phyloP scores from a whole-genome alignment of 2,797 vertebrate genomes.

The Falco concolor region DNA sequence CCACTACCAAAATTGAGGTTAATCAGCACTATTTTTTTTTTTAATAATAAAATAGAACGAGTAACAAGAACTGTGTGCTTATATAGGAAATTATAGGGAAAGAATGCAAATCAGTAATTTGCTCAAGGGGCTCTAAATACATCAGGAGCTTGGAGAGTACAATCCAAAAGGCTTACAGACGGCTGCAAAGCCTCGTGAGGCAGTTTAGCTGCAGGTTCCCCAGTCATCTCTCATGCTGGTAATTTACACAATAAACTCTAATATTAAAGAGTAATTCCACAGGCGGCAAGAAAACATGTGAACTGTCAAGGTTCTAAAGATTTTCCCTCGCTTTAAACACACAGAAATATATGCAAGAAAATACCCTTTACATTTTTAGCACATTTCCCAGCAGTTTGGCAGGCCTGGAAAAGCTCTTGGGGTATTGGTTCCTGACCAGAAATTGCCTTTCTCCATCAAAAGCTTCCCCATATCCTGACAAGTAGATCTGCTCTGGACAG shows the following conservation, averaged over 20 bases:
- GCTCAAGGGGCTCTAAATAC: background rate
- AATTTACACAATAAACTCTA: background rate
- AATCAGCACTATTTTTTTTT: background rate
- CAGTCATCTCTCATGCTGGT: background rate
- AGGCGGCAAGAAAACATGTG: background rate
- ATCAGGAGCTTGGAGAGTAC: background rate
- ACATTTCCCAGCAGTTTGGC: background rate
- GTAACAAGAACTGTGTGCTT: background rate
- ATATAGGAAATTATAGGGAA: background rate
- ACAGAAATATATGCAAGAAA: background rate
- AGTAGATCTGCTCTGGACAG: background rate
- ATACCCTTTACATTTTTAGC: background rate
- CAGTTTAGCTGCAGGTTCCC: background rate
- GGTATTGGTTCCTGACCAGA: background rate
- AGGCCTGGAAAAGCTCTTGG: background rate
- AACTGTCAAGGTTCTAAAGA: background rate
- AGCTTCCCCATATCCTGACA: accelerated
- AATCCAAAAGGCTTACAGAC: background rate
- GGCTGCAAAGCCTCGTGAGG: background rate
- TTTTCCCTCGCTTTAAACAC: background rate
- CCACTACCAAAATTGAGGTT: background rate
- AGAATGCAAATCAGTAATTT: background rate
- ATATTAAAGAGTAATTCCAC: background rate
- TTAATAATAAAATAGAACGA: background rate
- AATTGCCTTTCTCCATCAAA: background rate